Conservation (phyloP, 2,797 vertebrate species). For the Semaprochilodus insignis region DNA sequence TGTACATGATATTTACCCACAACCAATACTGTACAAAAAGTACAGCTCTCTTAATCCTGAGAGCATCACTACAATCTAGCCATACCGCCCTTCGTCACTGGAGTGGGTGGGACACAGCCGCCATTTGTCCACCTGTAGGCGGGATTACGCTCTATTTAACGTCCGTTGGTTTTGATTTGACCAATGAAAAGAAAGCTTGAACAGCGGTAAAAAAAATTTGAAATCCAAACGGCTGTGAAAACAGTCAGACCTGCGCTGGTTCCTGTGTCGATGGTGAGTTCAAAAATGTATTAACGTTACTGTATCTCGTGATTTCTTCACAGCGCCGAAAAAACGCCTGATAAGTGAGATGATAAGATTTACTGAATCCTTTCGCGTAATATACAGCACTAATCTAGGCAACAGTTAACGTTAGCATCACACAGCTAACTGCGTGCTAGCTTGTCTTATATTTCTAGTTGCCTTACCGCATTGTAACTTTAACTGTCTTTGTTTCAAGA, state of each 20-base stretch:
- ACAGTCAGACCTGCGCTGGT: not conserved
- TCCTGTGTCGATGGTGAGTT: not conserved
- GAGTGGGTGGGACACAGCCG: not conserved
- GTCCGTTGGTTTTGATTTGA: constrained; percentile 47
- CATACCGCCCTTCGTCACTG: not conserved
- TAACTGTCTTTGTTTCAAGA: constrained; percentile 6
- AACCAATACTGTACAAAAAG: no score
- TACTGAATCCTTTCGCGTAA: no score
- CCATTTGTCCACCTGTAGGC: not conserved
- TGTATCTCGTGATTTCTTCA: not conserved
- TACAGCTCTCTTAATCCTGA: no score
- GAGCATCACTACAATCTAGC: no score
- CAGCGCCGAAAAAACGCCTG: not conserved
- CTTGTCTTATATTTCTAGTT: no score
- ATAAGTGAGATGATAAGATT: no score
- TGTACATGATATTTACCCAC: no score
- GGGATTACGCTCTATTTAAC: not conserved
- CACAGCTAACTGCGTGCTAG: no score
- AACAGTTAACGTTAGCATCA: no score
- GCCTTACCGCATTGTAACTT: not conserved
- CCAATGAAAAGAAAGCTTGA: constrained; percentile 65
- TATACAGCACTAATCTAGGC: no score
- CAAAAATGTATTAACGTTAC: not conserved
- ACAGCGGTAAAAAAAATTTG: constrained; percentile 67
- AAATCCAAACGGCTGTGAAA: constrained; percentile 72